phyloP scores from a whole-genome alignment of 2,888 invertebrate genomes.

The Ophion ventricosus region DNA sequence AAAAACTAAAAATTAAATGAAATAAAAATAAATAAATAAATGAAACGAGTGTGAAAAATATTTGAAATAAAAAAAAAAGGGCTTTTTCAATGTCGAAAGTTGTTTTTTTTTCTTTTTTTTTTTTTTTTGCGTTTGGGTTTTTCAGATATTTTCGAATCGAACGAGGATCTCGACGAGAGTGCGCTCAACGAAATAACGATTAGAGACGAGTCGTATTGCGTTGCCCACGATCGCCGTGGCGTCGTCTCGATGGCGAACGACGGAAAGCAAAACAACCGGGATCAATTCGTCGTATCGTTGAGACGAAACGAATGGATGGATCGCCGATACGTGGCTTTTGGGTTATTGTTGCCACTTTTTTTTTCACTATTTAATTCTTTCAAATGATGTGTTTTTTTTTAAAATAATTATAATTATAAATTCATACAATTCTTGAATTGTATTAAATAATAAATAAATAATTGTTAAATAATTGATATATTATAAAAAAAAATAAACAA shows the following conservation, averaged over 20 bases:
- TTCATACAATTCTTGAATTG: too few species aligned
- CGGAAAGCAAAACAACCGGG: slow-evolving; percentile 88
- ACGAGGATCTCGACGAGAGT: slow-evolving; percentile 77
- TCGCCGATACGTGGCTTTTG: slow-evolving; percentile 89
- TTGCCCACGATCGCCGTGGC: slow-evolving; percentile 88
- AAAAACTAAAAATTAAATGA: too few species aligned
- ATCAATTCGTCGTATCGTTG: slow-evolving; percentile 89
- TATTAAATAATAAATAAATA: too few species aligned
- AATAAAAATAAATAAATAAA: too few species aligned
- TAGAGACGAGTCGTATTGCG: slow-evolving; percentile 88
- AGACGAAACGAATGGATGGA: slow-evolving; percentile 90
- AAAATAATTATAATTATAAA: too few species aligned
- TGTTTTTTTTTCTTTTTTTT: too few species aligned
- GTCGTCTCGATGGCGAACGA: slow-evolving; percentile 90
- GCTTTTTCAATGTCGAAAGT: not conserved
- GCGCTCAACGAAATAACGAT: slow-evolving; percentile 82
- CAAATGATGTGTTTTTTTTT: not conserved
- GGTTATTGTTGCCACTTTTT: slow-evolving; percentile 79
- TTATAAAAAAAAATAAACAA: too few species aligned
- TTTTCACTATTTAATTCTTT: not conserved
- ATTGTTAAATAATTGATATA: too few species aligned
- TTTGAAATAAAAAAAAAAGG: too few species aligned
- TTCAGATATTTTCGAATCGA: slow-evolving; percentile 52
- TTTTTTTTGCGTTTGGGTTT: not conserved
- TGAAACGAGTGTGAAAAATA: too few species aligned